A percentile compares a stretch with the other conserved stretches of the same genome.
Conservation (phyloP, 2,888 invertebrate genomes). For the Zeuzera pyrina region DNA sequence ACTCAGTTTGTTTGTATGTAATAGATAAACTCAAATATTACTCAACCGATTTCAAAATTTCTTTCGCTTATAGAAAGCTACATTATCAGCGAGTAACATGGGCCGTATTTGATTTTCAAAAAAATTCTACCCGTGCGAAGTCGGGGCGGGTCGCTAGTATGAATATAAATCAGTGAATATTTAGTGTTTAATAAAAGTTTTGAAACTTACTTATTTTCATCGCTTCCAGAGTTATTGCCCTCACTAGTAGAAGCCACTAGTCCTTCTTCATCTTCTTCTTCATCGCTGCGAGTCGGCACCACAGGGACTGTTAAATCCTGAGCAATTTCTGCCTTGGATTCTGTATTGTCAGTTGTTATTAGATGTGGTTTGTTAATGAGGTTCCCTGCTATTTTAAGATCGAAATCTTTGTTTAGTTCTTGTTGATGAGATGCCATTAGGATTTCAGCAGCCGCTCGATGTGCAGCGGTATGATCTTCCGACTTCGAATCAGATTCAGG, state of each 20-base stretch:
- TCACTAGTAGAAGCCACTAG: conserved; percentile 88
- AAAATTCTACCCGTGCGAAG: no score
- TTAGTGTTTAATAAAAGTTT: not conserved
- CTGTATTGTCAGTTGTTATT: conserved; percentile 31
- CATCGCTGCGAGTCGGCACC: conserved; percentile 61
- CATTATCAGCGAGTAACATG: not conserved
- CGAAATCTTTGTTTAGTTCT: conserved; percentile 63
- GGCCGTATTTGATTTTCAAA: not conserved
- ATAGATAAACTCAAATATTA: no score
- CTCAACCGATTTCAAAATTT: no score
- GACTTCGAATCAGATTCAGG: conserved; percentile 39
- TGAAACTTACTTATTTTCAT: conserved; percentile 79
- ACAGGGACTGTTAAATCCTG: conserved; percentile 79
- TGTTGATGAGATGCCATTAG: conserved; percentile 64
- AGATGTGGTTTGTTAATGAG: conserved; percentile 68
- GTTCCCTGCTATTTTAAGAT: conserved; percentile 69
- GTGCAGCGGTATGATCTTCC: conserved; percentile 60
- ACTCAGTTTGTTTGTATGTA: no score
- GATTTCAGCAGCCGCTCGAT: conserved; percentile 73
- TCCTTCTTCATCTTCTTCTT: conserved; percentile 85
- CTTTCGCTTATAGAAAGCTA: no score
- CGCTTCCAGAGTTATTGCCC: conserved; percentile 87
- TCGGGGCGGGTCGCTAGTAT: no score
- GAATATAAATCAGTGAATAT: not conserved
- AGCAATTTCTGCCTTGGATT: not conserved